Evolutionary conservation across 2,113 vertebrate genomes (phyloP).

Genomic region (Tenebrosternarchus preto): DNA sequence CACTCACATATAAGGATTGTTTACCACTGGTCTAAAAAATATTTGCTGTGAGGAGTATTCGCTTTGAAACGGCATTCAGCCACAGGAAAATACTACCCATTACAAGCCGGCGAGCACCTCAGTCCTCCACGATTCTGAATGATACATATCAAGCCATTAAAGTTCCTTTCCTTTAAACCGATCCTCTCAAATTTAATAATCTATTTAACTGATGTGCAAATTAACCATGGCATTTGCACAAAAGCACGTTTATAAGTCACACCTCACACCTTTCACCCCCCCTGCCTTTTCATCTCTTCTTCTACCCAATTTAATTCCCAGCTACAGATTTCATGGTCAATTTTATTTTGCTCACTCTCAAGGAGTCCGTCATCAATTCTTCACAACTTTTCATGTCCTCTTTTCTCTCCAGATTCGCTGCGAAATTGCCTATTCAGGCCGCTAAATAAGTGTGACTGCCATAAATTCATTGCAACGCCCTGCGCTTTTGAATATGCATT

Average conservation of each 20-base stretch:
- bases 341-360: constrained; percentile 77
- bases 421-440: constrained; percentile 77
- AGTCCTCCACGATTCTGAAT: constrained; percentile 40
- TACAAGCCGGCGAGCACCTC: constrained; percentile 49
- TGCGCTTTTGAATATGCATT: constrained; percentile 69
- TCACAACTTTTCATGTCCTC: constrained; percentile 77
- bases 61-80: constrained; percentile 43
- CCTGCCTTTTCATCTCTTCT: constrained; percentile 59
- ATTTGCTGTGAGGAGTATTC: constrained; percentile 15
- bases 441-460: constrained; percentile 75
- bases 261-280: constrained; percentile 56
- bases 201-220: constrained; percentile 73
- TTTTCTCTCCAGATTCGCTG: constrained; percentile 74
- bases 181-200: constrained; percentile 68
- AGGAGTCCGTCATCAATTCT: constrained; percentile 79
- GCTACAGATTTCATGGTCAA: constrained; percentile 80
- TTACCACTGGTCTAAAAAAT: constrained; percentile 30
- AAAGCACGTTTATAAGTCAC: constrained; percentile 64
- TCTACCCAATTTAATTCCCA: constrained; percentile 77
- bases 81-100: constrained; percentile 48
- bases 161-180: constrained; percentile 60
- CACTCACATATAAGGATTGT: constrained; percentile 37
- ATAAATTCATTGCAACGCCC: constrained; percentile 67
- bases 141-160: constrained; percentile 53
- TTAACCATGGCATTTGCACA: constrained; percentile 73